These are phyloP conservation scores for cat (Felis catus) DNA, from an alignment of 2,113 vertebrate genomes.

Conservation along the genomic window F.catus_Fca126_mat1.0 CM031415.1:97811001-97811500, in stretches of 20 bases:
- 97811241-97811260: background rate
- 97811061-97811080: background rate
- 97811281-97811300: background rate
- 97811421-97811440: background rate
- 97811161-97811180: background rate
- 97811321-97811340: background rate
- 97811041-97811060: background rate
- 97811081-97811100: background rate
- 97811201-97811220: background rate
- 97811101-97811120: background rate
- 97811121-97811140: background rate
- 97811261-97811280: background rate
- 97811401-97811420: background rate
- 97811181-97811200: background rate
- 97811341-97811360: background rate
- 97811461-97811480: background rate
- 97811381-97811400: background rate
- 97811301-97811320: background rate
- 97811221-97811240: background rate
- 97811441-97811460: background rate
- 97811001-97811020: background rate
- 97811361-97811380: background rate
- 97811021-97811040: background rate
- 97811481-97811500: background rate
- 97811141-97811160: background rate